Conservation (phyloP, 2,797 vertebrate genomes). For the Lithobates pipiens region DNA sequence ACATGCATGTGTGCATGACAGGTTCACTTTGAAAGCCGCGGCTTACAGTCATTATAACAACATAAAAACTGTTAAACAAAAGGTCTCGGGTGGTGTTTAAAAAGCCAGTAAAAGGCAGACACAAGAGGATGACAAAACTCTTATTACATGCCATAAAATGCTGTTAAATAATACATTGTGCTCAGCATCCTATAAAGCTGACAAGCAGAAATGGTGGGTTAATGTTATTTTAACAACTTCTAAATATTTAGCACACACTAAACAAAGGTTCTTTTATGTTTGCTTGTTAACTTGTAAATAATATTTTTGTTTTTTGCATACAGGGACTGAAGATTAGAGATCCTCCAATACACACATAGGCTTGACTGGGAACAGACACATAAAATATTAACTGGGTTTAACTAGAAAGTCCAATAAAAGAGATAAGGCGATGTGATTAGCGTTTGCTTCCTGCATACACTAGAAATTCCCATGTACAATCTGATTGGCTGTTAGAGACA, state of each 20-base stretch:
- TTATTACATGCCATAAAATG: constrained; percentile 35
- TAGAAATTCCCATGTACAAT: background rate
- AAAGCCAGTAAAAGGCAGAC: constrained; percentile 28
- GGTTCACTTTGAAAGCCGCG: background rate
- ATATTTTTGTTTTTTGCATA: background rate
- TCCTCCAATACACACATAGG: background rate
- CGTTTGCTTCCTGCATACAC: background rate
- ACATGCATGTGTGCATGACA: background rate
- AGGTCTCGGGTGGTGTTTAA: constrained; percentile 16
- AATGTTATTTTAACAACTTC: constrained; percentile 41
- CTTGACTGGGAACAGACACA: background rate
- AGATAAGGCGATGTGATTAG: background rate
- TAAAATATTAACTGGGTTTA: background rate
- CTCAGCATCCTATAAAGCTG: constrained; percentile 21
- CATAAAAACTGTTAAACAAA: constrained; percentile 7
- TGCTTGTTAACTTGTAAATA: constrained; percentile 21
- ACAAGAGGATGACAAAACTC: constrained; percentile 29
- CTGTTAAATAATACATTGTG: constrained; percentile 43
- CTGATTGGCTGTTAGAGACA: background rate
- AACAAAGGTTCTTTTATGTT: constrained; percentile 16
- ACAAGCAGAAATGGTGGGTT: constrained; percentile 24
- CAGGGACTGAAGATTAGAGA: background rate
- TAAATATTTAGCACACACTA: constrained; percentile 42
- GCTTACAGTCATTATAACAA: constrained; percentile 10
- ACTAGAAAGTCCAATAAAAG: background rate